Evolutionary conservation across 1,140 invertebrate genomes (phyloP), one percentile per base, ranked within the genome.

Genomic region (Amyelois transitella): DNA sequence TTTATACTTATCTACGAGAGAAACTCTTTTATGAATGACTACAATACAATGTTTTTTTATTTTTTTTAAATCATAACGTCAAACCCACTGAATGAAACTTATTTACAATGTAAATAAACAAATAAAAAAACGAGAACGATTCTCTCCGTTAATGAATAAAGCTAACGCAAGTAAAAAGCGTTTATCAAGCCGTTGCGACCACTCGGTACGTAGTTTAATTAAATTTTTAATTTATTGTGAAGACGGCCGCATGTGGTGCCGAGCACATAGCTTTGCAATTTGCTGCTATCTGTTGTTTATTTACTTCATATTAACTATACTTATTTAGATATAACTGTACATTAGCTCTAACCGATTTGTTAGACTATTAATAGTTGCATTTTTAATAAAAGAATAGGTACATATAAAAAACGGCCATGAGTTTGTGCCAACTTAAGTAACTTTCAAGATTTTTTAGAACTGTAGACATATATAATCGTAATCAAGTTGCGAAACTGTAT

Each of bases 171-270:
- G 58, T 66, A 69, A 69, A 64, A 69, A 67, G 63, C 71, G 69
- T 81, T 75, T 80, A 82, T 77, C 71, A 77, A 75, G 74, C 74
- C 72, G 61, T 77, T 67, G 68, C 62, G 68, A 72, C 65, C 70
- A 69, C 67, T 60, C 63, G 62, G 59, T 72, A 51, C 55, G 32
- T 57, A 74, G 67, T 78, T 82, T 82, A 79, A 82, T 80, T 82
- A 80, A 82, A 79, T 74, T 79, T 80, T 82, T 79, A 80, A 82
- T 80, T 82, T 80, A 82, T 77, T 71, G 69, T 70, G 67, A 67
- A 77, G 66, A 60, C 60, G 67, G 66, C 55, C 60, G 62, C 75
- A 69, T 72, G 66, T 71, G 77, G 66, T 62, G 67, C 64, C 25
- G 53, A 51, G 59, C 52, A 53, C 58, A 47, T 55, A 44, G 49